These are phyloP conservation scores for Crotalus horridus DNA, from an alignment of 2,113 vertebrate species.

Conservation along the genomic window DNA sequence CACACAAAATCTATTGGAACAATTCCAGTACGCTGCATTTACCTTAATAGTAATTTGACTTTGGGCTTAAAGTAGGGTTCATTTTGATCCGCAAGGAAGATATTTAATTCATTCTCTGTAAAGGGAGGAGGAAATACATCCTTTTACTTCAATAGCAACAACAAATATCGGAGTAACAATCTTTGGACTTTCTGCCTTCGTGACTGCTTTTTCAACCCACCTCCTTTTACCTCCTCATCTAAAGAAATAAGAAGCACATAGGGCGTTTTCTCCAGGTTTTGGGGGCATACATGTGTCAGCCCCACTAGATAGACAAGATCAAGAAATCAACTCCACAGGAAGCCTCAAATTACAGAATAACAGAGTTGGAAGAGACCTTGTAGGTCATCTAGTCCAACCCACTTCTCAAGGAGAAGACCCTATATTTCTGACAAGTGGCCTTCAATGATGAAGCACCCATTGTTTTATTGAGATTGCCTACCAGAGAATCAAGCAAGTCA, in stretches of 20 bases:
- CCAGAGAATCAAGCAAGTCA: not conserved
- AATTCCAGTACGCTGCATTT: slow-evolving; percentile 49
- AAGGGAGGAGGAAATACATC: slow-evolving; percentile 55
- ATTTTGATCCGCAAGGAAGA: slow-evolving; percentile 91
- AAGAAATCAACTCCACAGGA: not conserved
- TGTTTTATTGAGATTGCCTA: not conserved
- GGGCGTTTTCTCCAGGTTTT: not conserved
- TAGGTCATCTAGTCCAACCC: not conserved
- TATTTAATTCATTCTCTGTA: slow-evolving; percentile 84
- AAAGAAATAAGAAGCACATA: not conserved
- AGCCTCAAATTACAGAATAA: not conserved
- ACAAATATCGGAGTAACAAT: not conserved
- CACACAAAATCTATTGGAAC: not conserved
- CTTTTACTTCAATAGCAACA: slow-evolving; percentile 13
- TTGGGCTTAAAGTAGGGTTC: slow-evolving; percentile 92
- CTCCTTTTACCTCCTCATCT: not conserved
- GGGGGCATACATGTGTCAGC: not conserved
- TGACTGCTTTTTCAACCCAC: not conserved
- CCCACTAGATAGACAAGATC: not conserved
- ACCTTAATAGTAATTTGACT: slow-evolving; percentile 77
- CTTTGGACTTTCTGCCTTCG: not conserved
- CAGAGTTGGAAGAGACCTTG: not conserved
- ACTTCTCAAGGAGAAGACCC: not conserved
- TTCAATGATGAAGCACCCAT: not conserved
- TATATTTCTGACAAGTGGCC: not conserved